A percentile compares a stretch with the other conserved stretches of the same genome.
Conservation (phyloP, 2,888 invertebrate species). For the Erebia palarica region DNA sequence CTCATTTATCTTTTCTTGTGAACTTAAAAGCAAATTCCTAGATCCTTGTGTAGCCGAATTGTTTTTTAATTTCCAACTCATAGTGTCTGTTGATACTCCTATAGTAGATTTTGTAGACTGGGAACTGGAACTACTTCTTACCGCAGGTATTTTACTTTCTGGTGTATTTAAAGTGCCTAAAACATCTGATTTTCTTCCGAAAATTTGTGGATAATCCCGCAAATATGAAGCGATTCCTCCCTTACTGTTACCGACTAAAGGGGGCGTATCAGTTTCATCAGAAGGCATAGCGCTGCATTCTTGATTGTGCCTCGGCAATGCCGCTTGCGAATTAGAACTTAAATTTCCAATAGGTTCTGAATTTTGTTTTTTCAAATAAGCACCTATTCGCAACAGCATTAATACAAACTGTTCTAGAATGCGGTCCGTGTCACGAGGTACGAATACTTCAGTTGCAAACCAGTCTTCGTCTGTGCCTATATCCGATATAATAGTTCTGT, state of each 20-base stretch:
- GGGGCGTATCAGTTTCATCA: constrained; percentile 61
- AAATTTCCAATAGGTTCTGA: constrained; percentile 43
- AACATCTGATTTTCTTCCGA: constrained; percentile 61
- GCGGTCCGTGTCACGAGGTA: constrained; percentile 69
- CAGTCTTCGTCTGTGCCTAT: constrained; percentile 64
- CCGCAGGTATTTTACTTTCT: constrained; percentile 33
- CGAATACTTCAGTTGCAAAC: constrained; percentile 60
- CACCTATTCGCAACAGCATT: constrained; percentile 67
- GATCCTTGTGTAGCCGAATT: not conserved
- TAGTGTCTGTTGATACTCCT: constrained; percentile 21
- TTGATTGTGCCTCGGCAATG: constrained; percentile 33
- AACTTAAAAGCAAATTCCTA: constrained; percentile 16
- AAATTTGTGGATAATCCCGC: constrained; percentile 71
- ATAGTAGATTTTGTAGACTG: constrained; percentile 21
- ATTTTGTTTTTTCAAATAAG: constrained; percentile 55
- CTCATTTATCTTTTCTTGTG: constrained; percentile 18
- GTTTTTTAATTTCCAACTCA: not conserved
- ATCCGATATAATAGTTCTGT: constrained; percentile 52
- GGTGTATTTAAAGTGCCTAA: constrained; percentile 29
- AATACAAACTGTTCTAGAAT: constrained; percentile 71
- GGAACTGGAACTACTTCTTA: constrained; percentile 18
- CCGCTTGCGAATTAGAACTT: constrained; percentile 41
- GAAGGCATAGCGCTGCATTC: constrained; percentile 41
- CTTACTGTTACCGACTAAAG: constrained; percentile 56
- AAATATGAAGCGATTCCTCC: constrained; percentile 64